Evolutionary conservation across 30 jellyfish, hydroid and myxozoan species (phyloP).

Genomic region (Aurelia aurita complex sp. Pacific): DNA sequence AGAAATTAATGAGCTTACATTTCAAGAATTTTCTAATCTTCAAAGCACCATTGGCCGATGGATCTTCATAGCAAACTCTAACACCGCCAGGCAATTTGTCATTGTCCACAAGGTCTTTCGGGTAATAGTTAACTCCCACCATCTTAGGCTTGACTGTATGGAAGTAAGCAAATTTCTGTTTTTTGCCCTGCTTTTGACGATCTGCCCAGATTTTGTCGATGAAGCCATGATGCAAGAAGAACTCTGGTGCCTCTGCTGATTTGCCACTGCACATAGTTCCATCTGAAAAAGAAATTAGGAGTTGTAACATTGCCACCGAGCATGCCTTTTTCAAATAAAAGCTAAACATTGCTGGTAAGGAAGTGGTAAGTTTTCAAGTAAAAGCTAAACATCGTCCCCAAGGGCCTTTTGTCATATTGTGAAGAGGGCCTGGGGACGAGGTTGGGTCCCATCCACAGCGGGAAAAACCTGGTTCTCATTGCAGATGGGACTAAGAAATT

Average conservation of each 20-base stretch:
- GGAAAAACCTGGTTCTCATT: too few species aligned
- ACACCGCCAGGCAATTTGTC: conserved; percentile 66
- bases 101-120: conserved; percentile 27
- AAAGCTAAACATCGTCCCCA: too few species aligned
- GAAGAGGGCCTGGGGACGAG: too few species aligned
- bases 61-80: conserved; percentile 45
- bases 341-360: too few species aligned
- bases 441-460: too few species aligned
- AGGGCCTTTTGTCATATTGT: too few species aligned
- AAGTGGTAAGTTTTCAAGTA: too few species aligned
- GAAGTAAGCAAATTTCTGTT: conserved; percentile 24
- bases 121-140: conserved; percentile 28
- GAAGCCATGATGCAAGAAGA: conserved; percentile 68
- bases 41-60: conserved; percentile 8
- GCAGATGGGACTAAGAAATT: too few species aligned
- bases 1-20: background rate
- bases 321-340: too few species aligned
- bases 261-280: conserved; percentile 66
- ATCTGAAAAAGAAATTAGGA: background rate
- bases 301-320: background rate
- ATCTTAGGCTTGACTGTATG: conserved; percentile 16
- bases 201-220: conserved; percentile 81
- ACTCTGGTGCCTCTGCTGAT: conserved; percentile 68
- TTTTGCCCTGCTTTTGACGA: conserved; percentile 43
- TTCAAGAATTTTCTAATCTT: conserved; percentile 29